Evolutionary conservation across 2,113 vertebrate species (phyloP), one percentile per base, ranked within the genome.

Genomic region (Zapornia atra): DNA sequence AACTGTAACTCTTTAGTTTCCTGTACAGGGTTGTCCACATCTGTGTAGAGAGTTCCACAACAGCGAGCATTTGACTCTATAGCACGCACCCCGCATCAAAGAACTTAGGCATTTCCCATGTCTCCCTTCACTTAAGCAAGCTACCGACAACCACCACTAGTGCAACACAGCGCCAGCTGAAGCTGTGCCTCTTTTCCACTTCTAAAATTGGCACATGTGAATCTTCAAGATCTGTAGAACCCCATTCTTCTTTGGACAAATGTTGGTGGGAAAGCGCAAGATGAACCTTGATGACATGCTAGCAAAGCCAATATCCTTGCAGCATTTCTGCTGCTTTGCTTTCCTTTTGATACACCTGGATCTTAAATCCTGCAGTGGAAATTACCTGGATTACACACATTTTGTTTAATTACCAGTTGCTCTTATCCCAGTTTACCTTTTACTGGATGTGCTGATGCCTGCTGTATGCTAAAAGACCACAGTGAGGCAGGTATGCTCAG

Each of bases 401-500:
- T 6, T 6, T 31, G 21, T 48, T 65, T 19, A 6, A 21, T 48
- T 48, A 44, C 42, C 42, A 33, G 33, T 64, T 87, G n/a, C 48
- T 80, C 86, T 66, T 48, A 22, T 96, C 56, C 83, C 76, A 91
- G 72, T 83, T 92, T 53, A 34, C 73, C 81, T 76, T 90, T 86
- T 44, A 40, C 29, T 83, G 57, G 71, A 40, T 60, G 33, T 66
- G 56, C 56, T 57, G 51, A 57, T 44, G 80, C 48, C 90, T 96
- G 94, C 83, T 82, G 53, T 89, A 54, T 50, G 57, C 91, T 87
- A 25, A 38, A 63, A 92, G 26, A 77, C 92, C 91, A 87, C 83
- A 89, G 95, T 17, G 91, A 87, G 95, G 92, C 92, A 93, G 88
- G 78, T 94, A 85, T 85, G 60, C 40, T 83, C 94, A 93, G 79